These are phyloP conservation scores for Chloroceryle aenea DNA, from an alignment of 2,113 vertebrate species.

Conservation along the genomic window DNA sequence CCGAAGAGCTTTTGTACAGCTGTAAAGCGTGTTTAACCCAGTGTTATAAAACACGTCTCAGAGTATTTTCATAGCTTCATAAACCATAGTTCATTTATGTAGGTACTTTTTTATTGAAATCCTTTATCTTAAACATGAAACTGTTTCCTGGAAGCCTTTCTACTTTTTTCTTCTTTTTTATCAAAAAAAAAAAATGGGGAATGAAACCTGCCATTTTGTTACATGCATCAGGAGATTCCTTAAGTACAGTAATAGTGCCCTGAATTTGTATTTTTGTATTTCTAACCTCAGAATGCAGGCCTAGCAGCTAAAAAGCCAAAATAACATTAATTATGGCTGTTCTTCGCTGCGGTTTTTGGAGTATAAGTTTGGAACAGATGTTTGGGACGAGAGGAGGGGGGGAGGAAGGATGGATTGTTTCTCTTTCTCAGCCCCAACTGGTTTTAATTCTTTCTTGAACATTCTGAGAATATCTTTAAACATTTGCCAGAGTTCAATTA, in stretches of 20 bases:
- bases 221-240: constrained; percentile 60
- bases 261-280: constrained; percentile 72
- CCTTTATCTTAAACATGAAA: constrained; percentile 72
- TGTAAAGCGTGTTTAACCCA: constrained; percentile 71
- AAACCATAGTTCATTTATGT: constrained; percentile 54
- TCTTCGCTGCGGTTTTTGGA: constrained; percentile 68
- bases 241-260: constrained; percentile 50
- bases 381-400: background rate
- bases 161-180: background rate
- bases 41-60: constrained; percentile 68
- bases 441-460: constrained; percentile 78
- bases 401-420: constrained; percentile 53
- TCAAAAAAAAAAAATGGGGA: background rate
- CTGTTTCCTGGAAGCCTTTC: constrained; percentile 71
- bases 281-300: constrained; percentile 70
- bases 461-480: constrained; percentile 78
- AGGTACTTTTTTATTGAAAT: constrained; percentile 49
- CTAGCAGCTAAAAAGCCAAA: constrained; percentile 67
- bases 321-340: constrained; percentile 72
- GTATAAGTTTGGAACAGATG: constrained; percentile 77
- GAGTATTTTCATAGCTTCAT: constrained; percentile 73
- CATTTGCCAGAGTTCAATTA: constrained; percentile 80
- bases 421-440: constrained; percentile 69
- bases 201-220: background rate
- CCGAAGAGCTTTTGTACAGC: constrained; percentile 70